These are phyloP conservation scores for Zeus faber DNA, from an alignment of 2,113 vertebrate species.

Conservation along the genomic window DNA sequence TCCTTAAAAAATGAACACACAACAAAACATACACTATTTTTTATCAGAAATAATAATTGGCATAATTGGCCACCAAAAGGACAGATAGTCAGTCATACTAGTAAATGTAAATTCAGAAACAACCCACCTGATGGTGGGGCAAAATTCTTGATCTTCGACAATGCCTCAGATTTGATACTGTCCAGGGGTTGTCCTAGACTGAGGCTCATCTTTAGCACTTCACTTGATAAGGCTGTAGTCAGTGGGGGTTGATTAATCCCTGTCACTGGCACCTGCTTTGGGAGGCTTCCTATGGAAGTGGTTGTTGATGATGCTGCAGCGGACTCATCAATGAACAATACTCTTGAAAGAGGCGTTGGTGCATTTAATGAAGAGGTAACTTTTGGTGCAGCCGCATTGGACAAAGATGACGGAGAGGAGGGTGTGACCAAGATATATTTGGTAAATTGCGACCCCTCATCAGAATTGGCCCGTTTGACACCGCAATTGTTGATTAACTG, in stretches of 20 bases:
- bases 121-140: constrained; percentile 68
- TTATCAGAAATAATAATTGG: neutral
- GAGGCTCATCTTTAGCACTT: constrained; percentile 80
- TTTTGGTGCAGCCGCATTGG: constrained; percentile 56
- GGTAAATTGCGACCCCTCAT: constrained; percentile 69
- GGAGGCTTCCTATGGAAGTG: constrained; percentile 37
- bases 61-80: neutral
- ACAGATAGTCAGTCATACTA: neutral
- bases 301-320: constrained; percentile 38
- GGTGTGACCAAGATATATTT: constrained; percentile 83
- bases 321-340: constrained; percentile 83
- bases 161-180: constrained; percentile 64
- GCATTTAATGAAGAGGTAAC: constrained; percentile 63
- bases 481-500: constrained; percentile 43
- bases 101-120: neutral
- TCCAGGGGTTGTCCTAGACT: constrained; percentile 78
- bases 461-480: constrained; percentile 61
- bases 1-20: too few relatives aligned
- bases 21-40: too few relatives aligned
- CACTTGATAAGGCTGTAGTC: constrained; percentile 73
- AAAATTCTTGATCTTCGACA: constrained; percentile 64
- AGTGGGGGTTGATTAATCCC: constrained; percentile 27
- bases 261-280: constrained; percentile 35
- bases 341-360: constrained; percentile 71
- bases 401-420: constrained; percentile 70